Base-by-base conservation (phyloP, 2,888 invertebrate species). In the Achlya flavicornis region DNA sequence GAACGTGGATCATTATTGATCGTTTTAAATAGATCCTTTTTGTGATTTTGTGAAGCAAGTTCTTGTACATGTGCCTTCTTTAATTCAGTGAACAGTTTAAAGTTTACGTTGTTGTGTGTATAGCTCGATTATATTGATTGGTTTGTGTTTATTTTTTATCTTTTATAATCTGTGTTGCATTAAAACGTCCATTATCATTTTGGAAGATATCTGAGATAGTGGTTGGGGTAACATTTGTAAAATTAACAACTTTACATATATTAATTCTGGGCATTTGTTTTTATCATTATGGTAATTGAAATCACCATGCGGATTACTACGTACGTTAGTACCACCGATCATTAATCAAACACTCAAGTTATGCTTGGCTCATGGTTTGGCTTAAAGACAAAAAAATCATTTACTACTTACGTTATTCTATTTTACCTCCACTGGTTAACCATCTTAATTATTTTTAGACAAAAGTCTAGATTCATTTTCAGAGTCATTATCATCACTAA, bases 161-260 rank as follows among this genome's bases (percentile, higher is more conserved):
- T 71, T 75, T 68, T 68, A 74, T 79, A 79, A 79, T 79, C 75
- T 72, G 76, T 75, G 66, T 75, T 73, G 74, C 69, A 78, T 80
- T 77, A 80, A 80, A 80, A 77, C 78, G 78, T 76, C 19, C 19
- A 74, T 83, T 79, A 82, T 84, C 77, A 65, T 75, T 69, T 67
- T 65, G 59, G 12, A 41, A 82, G 88, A 90, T 89, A 88, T 85
- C 76, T 81, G 84, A 87, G 88, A 89, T 90, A 88, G 90, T 90
- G 90, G 85, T 87, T 88, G 86, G 83, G 84, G 75, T 78, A 68
- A 76, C 63, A 19, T 53, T 53, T 68, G 69, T 73, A 64, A 57
- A 33, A 62, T 61, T 72, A 66, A 64, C 61, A 48, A 35, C 41
- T 3, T 41, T 41, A 41, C 41, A 41, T 63, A 33, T 60, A 68